Evolutionary conservation across 2,888 invertebrate genomes (phyloP).

Genomic region (Lissonota sp.): DNA sequence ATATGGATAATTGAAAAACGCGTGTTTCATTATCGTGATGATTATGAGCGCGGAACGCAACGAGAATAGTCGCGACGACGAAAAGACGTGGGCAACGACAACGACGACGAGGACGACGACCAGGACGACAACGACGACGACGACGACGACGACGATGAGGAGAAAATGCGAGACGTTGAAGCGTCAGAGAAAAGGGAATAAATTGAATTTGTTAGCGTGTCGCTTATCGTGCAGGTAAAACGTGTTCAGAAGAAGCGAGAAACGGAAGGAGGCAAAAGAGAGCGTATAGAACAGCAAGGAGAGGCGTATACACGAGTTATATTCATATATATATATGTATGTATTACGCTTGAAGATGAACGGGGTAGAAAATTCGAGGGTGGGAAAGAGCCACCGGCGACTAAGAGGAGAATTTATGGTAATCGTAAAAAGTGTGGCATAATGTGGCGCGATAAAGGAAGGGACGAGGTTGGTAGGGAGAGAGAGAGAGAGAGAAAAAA

Average conservation of each 20-base stretch:
- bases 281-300: slow-evolving; percentile 32
- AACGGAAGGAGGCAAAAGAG: slow-evolving; percentile 45
- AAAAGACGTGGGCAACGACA: no score
- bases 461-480: slow-evolving; percentile 58
- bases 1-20: no score
- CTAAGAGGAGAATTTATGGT: slow-evolving; percentile 71
- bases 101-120: no score
- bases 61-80: no score
- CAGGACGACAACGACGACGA: no score
- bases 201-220: slow-evolving; percentile 66
- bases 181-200: slow-evolving; percentile 64
- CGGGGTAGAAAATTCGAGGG: slow-evolving; percentile 59
- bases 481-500: slow-evolving; percentile 49
- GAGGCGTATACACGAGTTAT: slow-evolving; percentile 24
- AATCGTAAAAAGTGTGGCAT: slow-evolving; percentile 73
- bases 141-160: slow-evolving; percentile 25
- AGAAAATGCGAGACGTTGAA: slow-evolving; percentile 26
- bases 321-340: slow-evolving; percentile 5
- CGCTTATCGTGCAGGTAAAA: slow-evolving; percentile 61
- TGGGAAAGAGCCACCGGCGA: slow-evolving; percentile 65
- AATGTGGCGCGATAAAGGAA: slow-evolving; percentile 69
- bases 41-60: no score
- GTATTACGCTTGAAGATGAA: slow-evolving; percentile 38
- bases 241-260: slow-evolving; percentile 54
- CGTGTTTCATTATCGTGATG: no score